Base-by-base conservation (phyloP, 2,888 invertebrate species). In the Hypomecis punctinalis region DNA sequence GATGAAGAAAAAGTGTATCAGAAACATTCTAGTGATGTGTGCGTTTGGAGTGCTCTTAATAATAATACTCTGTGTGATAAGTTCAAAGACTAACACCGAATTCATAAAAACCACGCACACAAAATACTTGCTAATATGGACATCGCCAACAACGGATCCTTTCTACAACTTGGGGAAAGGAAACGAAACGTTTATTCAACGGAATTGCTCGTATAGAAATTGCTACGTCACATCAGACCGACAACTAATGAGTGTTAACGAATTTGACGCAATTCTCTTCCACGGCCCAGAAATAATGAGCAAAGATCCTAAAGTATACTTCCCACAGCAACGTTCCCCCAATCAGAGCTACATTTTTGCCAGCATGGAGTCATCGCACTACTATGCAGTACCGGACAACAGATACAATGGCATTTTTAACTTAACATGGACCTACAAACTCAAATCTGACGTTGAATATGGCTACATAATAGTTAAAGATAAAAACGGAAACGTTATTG, bases 371-470 rank as follows among this genome's bases (percentile, higher is more conserved):
- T 86, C 88, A 0, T 69, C 85, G 1, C 78, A 79, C 10, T 76
- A 85, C 45, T 85, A 83, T 0, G 67, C 78, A 0, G 45, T 45
- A 7, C 81, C 81, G 51, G 66, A 79, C 0, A 63, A 72, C 3
- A 68, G 53, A 42, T 78, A 76, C 2, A 73, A 88, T 37, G 71
- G 74, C 5, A 83, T 74, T 37, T 88, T 86, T 49, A 87, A 90
- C 43, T 87, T 87, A 85, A 89, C 90, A 0, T 90, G 88, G 89
- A 88, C 90, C 0, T 90, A 84, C 49, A 82, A 70, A 70, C 65
- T 88, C 5, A 79, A 82, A 57, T 88, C 89, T 0, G 88, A 89
- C 60, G 65, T 84, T 5, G 74, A 71, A 39, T 89, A 85, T 85
- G 84, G 84, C 0, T 90, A 87, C 57, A 57, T 88, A 0, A 69